Evolutionary conservation across 1,140 invertebrate species (phyloP), one percentile per base, ranked within the genome.

Genomic region (Anastatus disparis): DNA sequence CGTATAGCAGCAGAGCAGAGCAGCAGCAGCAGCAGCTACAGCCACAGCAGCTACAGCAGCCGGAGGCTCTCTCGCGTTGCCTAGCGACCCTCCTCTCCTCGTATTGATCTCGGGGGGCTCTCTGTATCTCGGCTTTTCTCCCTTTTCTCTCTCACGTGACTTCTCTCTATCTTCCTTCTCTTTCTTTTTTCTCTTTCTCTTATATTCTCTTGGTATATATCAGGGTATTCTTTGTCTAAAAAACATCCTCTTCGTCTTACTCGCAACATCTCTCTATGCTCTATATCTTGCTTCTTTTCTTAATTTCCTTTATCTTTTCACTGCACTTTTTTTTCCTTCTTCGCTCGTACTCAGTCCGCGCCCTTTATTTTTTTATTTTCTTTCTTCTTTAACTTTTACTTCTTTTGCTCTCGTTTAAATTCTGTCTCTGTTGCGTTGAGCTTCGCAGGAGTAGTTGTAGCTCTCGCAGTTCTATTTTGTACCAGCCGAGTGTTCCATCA

Each of bases 61-160:
- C 79, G 82, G 84, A 85, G 84, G 82, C 84, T n/a, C n/a, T n/a
- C n/a, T n/a, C n/a, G 84, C 80, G 84, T 85, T 85, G 83, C 84
- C 82, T 85, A 85, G 84, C 83, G 79, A 85, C 83, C 76, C 78
- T n/a, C n/a, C n/a, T n/a, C n/a, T n/a, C n/a, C 78, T 82, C 76
- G 84, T 85, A 85, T 85, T 86, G 84, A 85, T 86, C 83, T 85
- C 81, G 74, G 31, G 53, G 29, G 74, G n/a, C n/a, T n/a, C n/a
- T 75, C 77, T 77, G 77, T 83, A 82, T 82, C 80, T 82, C 83
- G 79, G 77, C 75, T 78, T 82, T 80, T 81, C 78, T 77, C 76
- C 75, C 31, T 50, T 52, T 64, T 65, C 24, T 40, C 29, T 13
- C 56, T 58, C 68, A 13, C 20, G 56, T 35, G 56, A 55, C 50